Percentiles rank a stretch among this genome's conserved stretches.
These are phyloP conservation scores for Psittacula derbiana DNA, from an alignment of 2,797 vertebrate species.

Conservation along the genomic window DNA sequence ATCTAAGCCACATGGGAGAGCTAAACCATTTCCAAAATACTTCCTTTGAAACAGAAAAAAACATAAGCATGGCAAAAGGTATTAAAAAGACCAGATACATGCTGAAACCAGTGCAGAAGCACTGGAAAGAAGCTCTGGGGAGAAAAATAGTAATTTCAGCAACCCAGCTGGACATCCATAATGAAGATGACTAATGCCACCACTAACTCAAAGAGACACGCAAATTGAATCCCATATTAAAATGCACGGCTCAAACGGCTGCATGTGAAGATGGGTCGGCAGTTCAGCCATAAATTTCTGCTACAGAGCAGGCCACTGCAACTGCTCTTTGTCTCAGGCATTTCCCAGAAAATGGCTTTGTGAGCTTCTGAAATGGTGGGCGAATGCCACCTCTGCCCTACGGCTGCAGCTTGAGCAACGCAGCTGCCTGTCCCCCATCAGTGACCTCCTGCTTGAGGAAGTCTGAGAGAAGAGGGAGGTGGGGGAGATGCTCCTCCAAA, in stretches of 20 bases:
- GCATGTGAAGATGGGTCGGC: slow-evolving; percentile 20
- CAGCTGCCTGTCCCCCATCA: not conserved
- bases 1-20: not conserved
- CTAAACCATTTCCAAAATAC: not conserved
- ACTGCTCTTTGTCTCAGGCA: not conserved
- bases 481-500: accelerated
- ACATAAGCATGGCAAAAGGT: not conserved
- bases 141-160: not conserved
- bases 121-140: not conserved
- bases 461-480: not conserved
- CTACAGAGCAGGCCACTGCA: not conserved
- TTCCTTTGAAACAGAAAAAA: slow-evolving; percentile 5
- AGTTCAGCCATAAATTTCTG: slow-evolving; percentile 17
- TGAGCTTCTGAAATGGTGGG: not conserved
- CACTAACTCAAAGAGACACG: not conserved
- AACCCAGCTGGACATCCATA: not conserved
- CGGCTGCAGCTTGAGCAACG: accelerated
- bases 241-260: not conserved
- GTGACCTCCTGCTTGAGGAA: not conserved
- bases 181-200: not conserved
- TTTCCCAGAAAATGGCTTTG: not conserved
- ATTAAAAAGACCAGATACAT: not conserved
- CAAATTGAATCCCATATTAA: not conserved
- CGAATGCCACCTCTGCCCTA: accelerated
- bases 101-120: not conserved